These are phyloP conservation scores for Trichogramma dendrolimi DNA, from an alignment of 2,888 invertebrate species.

Conservation along the genomic window DNA sequence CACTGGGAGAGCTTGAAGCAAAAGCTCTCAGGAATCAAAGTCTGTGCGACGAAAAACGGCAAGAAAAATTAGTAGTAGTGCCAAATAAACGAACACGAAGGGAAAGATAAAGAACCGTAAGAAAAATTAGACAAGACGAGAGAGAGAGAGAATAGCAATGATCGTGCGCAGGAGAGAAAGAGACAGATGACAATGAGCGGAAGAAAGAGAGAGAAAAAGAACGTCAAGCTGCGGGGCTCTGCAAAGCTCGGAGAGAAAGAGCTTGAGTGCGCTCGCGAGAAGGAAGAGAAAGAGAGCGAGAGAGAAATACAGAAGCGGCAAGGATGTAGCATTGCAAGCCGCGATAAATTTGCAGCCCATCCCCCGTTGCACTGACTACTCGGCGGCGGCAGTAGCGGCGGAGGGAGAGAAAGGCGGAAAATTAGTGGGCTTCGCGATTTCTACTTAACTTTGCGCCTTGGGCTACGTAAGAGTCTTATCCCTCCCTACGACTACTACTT, in stretches of 20 bases:
- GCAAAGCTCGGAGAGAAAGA: background rate
- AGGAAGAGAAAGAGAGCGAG: background rate
- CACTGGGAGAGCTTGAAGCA: too few species aligned
- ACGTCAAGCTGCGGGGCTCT: background rate
- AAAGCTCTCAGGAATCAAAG: too few species aligned
- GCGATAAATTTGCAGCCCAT: background rate
- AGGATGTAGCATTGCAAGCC: background rate
- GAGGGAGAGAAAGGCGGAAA: background rate
- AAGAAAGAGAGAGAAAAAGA: background rate
- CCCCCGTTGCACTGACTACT: conserved; percentile 16
- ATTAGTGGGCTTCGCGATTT: background rate
- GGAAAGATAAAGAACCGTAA: too few species aligned
- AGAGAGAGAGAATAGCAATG: background rate
- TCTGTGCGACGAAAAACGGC: too few species aligned
- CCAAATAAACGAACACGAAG: too few species aligned
- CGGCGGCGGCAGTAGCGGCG: conserved; percentile 11
- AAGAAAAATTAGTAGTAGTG: too few species aligned
- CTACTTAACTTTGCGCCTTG: background rate
- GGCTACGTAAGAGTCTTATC: too few species aligned
- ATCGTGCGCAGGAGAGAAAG: background rate
- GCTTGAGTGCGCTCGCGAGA: background rate
- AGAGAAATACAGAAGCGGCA: background rate
- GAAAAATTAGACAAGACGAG: background rate
- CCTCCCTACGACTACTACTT: too few species aligned
- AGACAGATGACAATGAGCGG: background rate